A percentile compares a stretch with the other conserved stretches of the same genome.
Evolutionary conservation across 2,888 invertebrate species (phyloP).

Genomic region (Ornithoptera alexandrae): DNA sequence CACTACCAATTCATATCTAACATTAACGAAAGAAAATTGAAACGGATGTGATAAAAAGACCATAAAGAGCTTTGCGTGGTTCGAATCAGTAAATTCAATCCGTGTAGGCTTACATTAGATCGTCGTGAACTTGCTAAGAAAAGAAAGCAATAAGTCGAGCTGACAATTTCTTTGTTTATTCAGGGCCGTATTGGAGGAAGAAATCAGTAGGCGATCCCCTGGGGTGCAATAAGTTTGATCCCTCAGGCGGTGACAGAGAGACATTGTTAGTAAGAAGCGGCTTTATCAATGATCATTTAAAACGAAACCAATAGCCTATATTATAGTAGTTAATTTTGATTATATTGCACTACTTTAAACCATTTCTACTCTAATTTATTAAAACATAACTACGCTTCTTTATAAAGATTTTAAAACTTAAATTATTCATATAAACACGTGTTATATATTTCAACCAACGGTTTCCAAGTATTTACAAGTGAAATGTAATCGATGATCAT

Average conservation of each 20-base stretch:
- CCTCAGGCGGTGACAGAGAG: constrained; percentile 26
- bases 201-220: constrained; percentile 61
- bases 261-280: constrained; percentile 18
- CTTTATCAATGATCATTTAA: constrained; percentile 2
- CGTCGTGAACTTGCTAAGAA: constrained; percentile 39
- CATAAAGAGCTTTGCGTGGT: constrained; percentile 25
- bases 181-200: constrained; percentile 59
- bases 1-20: constrained; percentile 5
- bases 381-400: too few species aligned
- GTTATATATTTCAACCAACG: too few species aligned
- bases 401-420: too few species aligned
- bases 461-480: too few species aligned
- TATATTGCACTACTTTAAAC: too few species aligned
- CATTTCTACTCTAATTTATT: too few species aligned
- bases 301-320: not conserved
- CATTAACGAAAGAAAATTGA: constrained; percentile 8
- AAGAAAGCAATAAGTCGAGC: constrained; percentile 58
- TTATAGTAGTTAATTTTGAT: not conserved
- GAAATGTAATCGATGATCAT: too few species aligned
- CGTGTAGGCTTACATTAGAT: constrained; percentile 40
- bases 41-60: constrained; percentile 28
- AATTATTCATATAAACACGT: too few species aligned
- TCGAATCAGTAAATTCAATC: constrained; percentile 35
- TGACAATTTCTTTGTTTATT: constrained; percentile 72
- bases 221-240: constrained; percentile 60